These are phyloP conservation scores for Physeter macrocephalus DNA, from an alignment of 2,113 vertebrate genomes.

Conservation along the genomic window DNA sequence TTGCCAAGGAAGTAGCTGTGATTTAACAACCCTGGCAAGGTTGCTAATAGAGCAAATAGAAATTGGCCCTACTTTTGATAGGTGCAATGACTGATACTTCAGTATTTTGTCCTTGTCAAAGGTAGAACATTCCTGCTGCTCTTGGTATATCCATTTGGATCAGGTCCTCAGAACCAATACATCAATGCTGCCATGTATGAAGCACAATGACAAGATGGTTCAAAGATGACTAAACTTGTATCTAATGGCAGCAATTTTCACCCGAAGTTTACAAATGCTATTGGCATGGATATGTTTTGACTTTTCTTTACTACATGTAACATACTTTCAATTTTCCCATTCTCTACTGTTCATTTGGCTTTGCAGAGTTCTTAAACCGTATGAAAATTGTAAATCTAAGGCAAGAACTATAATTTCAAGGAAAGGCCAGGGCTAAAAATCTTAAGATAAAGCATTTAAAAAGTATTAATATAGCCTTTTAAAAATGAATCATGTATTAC, in stretches of 20 bases:
- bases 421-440: not conserved
- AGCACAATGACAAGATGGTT: not conserved
- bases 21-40: not conserved
- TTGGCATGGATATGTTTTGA: not conserved
- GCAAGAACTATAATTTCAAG: not conserved
- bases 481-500: not conserved
- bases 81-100: not conserved
- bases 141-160: not conserved
- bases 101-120: not conserved
- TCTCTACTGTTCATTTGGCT: not conserved
- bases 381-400: not conserved
- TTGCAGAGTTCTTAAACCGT: not conserved
- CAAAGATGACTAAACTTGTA: not conserved
- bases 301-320: not conserved
- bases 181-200: not conserved
- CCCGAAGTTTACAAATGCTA: not conserved
- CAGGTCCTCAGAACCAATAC: not conserved
- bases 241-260: not conserved
- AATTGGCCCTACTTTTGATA: not conserved
- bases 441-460: not conserved
- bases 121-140: not conserved
- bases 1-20: not conserved
- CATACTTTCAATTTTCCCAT: not conserved
- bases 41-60: not conserved
- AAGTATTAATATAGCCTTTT: not conserved